A percentile compares a stretch with the other conserved stretches of the same genome.
phyloP scores from a whole-genome alignment of 2,888 invertebrate genomes.

The Atherix ibis region DNA sequence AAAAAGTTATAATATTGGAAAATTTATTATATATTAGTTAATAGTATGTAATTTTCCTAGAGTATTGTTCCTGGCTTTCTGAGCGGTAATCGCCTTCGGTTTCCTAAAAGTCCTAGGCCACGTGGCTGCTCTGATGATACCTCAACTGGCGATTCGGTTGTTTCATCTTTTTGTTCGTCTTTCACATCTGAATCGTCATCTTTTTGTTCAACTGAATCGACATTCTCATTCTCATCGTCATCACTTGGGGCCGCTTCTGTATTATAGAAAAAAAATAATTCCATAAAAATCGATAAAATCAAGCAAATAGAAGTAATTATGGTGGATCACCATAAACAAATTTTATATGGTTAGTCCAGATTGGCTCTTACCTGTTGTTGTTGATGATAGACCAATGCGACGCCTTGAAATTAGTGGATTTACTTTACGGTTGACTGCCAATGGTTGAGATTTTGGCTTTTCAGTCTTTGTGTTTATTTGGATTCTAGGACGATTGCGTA shows the following conservation, averaged over 20 bases:
- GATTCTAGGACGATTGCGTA: conserved; percentile 30
- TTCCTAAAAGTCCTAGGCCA: conserved; percentile 52
- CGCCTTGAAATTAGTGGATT: conserved; percentile 28
- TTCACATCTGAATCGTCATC: conserved; percentile 12
- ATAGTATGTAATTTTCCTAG: conserved; percentile 12
- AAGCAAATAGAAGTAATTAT: background rate
- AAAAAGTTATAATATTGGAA: background rate
- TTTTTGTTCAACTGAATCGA: conserved; percentile 9
- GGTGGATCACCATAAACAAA: background rate
- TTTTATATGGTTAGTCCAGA: no score
- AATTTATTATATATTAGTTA: background rate
- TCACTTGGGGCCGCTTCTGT: background rate
- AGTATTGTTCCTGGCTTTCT: conserved; percentile 40
- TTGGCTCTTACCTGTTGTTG: conserved; percentile 25
- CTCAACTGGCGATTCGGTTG: conserved; percentile 33
- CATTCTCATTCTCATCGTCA: conserved; percentile 4
- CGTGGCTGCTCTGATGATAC: conserved; percentile 40
- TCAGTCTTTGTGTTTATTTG: conserved; percentile 21
- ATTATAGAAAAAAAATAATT: background rate
- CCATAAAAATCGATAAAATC: background rate
- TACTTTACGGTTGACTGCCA: conserved; percentile 21
- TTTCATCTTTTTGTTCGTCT: conserved; percentile 20
- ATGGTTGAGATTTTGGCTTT: conserved; percentile 9
- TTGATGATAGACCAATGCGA: conserved; percentile 25
- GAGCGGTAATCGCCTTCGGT: conserved; percentile 47